These are phyloP conservation scores for Stictocephala bisonia DNA, from an alignment of 2,888 invertebrate genomes.

Conservation along the genomic window DNA sequence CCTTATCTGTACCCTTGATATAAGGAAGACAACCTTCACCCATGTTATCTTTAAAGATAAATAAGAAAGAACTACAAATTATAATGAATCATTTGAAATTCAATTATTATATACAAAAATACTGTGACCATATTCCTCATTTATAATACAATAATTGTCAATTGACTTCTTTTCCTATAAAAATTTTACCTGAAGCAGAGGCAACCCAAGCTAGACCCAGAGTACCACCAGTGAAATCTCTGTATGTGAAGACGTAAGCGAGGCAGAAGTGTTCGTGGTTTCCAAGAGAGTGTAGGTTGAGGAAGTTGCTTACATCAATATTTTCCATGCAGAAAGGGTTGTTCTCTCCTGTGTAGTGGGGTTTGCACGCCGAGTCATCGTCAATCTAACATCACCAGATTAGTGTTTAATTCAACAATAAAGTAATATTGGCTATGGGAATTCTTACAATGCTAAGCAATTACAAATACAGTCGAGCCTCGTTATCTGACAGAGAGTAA, in stretches of 20 bases:
- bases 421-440: background rate
- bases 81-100: too few species aligned
- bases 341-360: constrained; percentile 71
- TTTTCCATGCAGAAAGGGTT: constrained; percentile 96
- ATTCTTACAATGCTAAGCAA: background rate
- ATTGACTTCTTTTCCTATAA: too few species aligned
- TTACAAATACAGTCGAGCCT: too few species aligned
- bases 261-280: constrained; percentile 99
- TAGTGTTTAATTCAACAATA: background rate
- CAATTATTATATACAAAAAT: too few species aligned
- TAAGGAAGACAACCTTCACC: too few species aligned
- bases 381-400: constrained; percentile 86
- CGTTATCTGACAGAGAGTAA: too few species aligned
- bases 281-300: constrained; percentile 95
- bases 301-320: constrained; percentile 98
- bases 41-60: too few species aligned
- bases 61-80: too few species aligned
- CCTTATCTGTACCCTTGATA: too few species aligned
- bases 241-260: constrained; percentile 98
- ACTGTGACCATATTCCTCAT: too few species aligned
- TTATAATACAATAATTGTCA: too few species aligned
- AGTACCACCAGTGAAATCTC: constrained; percentile 98
- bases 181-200: constrained; percentile 85
- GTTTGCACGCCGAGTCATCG: constrained; percentile 84
- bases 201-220: constrained; percentile 99